Evolutionary conservation across 2,888 invertebrate species (phyloP), one percentile per base, ranked within the genome.

Genomic region (Melinopterus prodromus): DNA sequence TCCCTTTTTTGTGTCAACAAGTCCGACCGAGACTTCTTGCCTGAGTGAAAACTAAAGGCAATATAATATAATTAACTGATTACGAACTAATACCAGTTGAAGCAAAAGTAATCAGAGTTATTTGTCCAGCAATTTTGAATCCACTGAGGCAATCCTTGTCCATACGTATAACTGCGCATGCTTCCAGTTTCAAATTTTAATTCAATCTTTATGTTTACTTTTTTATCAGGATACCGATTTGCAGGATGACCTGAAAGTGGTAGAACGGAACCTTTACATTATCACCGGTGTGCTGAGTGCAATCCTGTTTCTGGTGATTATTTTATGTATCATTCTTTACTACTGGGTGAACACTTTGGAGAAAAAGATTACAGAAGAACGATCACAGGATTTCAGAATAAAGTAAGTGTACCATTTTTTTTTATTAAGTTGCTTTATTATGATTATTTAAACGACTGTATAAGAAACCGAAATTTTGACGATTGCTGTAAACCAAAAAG

Each of bases 351-450:
- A 77, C 15, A 69, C 26, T 0, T 5, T 80, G 36, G 77, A 78
- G 35, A 76, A 78, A 16, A 76, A 76, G 35, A 14, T 78, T 6
- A 80, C 72, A 38, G 35, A 80, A 38, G 6, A 14, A n/a, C 14
- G n/a, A 7, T 7, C 26, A 15, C n/a, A 53, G 14, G 77, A 79
- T 71, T 81, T 69, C 69, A 77, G 16, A 70, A 79, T 79, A 70
- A 70, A 77, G 80, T 80, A 76, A 78, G 76, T 77, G 14, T 78
- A 71, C n/a, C n/a, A n/a, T n/a, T n/a, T 69, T 69, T n/a, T n/a
- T 69, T 69, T 26, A 3, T 26, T 26, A 26, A 26, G 26, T 26
- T 26, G 26, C 26, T 26, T 26, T 26, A 3, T 3, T 26, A 26
- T 26, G 26, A 3, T 26, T 26, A 26, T 26, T 26, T 26, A 26